Percentiles rank a stretch among this genome's conserved stretches.
These are phyloP conservation scores for Actinopyga echinites DNA, from an alignment of 53 echinoderm and acorn worm genomes.

Conservation along the genomic window DNA sequence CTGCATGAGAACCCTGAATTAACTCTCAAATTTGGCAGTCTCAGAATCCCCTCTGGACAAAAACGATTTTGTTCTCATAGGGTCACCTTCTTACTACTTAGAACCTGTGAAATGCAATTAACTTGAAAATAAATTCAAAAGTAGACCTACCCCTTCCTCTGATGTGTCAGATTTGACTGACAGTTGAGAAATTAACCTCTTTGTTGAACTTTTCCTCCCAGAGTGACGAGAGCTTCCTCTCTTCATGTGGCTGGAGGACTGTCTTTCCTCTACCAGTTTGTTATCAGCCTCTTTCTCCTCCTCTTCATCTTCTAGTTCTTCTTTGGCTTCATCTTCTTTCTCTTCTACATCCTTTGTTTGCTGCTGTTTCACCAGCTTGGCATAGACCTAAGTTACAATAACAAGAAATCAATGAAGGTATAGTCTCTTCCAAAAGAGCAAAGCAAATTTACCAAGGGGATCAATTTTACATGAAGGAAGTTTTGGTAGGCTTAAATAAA, in stretches of 20 bases:
- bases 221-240: slow-evolving; percentile 15
- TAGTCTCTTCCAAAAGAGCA: not conserved
- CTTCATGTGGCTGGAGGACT: not conserved
- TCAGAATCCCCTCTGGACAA: no score
- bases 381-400: slow-evolving; percentile 48
- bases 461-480: no score
- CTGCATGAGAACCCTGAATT: no score
- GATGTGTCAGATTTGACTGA: slow-evolving; percentile 21
- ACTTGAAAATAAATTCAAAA: no score
- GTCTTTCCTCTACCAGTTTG: slow-evolving; percentile 37
- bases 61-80: no score
- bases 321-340: slow-evolving; percentile 31
- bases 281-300: slow-evolving; percentile 52
- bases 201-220: not conserved
- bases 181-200: not conserved
- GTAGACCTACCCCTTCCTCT: not conserved
- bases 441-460: not conserved
- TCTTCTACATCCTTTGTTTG: slow-evolving; percentile 62
- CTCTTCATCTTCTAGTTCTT: slow-evolving; percentile 51
- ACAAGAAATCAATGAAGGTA: not conserved
- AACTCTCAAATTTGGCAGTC: no score
- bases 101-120: no score
- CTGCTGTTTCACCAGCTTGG: slow-evolving; percentile 70
- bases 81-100: no score
- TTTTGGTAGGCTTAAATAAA: no score